These are phyloP conservation scores for Hippocampus guttulatus DNA, from an alignment of 2,113 vertebrate species.

Conservation along the genomic window DNA sequence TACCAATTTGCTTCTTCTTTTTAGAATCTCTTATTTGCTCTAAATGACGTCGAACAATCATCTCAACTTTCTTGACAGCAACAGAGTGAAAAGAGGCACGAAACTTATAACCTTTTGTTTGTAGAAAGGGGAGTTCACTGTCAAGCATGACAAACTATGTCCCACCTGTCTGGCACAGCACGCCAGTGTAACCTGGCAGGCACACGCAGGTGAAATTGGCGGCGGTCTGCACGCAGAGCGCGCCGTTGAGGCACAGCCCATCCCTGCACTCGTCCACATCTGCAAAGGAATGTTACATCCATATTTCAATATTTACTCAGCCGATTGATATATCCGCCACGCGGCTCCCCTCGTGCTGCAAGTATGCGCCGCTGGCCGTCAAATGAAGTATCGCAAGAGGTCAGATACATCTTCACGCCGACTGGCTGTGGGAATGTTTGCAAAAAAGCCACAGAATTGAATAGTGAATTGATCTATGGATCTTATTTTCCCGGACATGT, in stretches of 20 bases:
- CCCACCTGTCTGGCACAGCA: conserved; percentile 75
- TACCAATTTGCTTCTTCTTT: neutral
- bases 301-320: conserved; percentile 70
- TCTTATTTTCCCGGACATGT: neutral
- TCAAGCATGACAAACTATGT: conserved; percentile 49
- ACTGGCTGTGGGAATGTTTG: conserved; percentile 58
- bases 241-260: conserved; percentile 67
- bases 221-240: conserved; percentile 61
- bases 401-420: conserved; percentile 60
- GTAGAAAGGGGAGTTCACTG: conserved; percentile 18
- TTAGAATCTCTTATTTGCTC: too few relatives aligned
- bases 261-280: conserved; percentile 74
- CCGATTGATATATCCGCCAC: conserved; percentile 74
- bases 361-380: conserved; percentile 72
- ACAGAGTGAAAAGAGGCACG: too few relatives aligned
- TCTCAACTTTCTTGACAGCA: too few relatives aligned
- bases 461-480: neutral
- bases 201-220: conserved; percentile 72
- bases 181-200: conserved; percentile 65
- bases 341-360: conserved; percentile 68
- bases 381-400: conserved; percentile 65
- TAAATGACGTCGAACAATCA: too few relatives aligned
- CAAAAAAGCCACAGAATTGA: conserved; percentile 30
- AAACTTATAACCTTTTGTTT: conserved; percentile 16
- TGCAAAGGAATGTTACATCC: conserved; percentile 49